These are phyloP conservation scores for Portevinia maculata DNA, from an alignment of 2,888 invertebrate species.

Conservation along the genomic window DNA sequence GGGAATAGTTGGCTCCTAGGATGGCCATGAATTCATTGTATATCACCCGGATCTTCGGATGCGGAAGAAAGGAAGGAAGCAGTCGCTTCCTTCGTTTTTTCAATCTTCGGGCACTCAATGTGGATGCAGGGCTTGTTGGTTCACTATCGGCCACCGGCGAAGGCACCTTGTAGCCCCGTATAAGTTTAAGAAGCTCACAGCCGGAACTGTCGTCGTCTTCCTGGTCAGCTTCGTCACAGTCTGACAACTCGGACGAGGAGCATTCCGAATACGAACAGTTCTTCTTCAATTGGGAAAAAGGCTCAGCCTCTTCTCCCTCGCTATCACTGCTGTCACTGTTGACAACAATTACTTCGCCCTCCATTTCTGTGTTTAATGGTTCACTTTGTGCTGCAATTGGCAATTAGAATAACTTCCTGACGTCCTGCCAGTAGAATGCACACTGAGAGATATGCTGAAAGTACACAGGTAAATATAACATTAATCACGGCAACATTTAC, in stretches of 20 bases:
- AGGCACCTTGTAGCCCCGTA: too few species aligned
- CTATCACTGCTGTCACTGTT: constrained; percentile 11
- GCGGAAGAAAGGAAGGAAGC: background rate
- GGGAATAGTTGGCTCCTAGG: background rate
- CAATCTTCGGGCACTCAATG: background rate
- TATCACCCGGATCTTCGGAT: background rate
- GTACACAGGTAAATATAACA: too few species aligned
- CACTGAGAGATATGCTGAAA: background rate
- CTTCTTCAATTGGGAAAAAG: background rate
- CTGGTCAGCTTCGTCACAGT: too few species aligned
- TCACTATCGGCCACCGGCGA: too few species aligned
- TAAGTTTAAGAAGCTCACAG: too few species aligned
- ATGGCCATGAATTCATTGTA: background rate
- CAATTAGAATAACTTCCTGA: too few species aligned
- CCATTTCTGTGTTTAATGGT: background rate
- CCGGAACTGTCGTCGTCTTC: too few species aligned
- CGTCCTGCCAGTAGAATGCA: background rate
- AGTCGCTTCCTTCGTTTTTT: background rate
- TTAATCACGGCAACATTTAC: too few species aligned
- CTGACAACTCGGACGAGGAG: too few species aligned
- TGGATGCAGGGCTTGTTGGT: too few species aligned
- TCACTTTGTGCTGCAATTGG: too few species aligned
- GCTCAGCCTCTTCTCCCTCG: constrained; percentile 1
- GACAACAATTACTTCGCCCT: constrained; percentile 4
- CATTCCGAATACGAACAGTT: too few species aligned